phyloP scores from a whole-genome alignment of 2,113 vertebrate genomes.

The Silurus glanis region DNA sequence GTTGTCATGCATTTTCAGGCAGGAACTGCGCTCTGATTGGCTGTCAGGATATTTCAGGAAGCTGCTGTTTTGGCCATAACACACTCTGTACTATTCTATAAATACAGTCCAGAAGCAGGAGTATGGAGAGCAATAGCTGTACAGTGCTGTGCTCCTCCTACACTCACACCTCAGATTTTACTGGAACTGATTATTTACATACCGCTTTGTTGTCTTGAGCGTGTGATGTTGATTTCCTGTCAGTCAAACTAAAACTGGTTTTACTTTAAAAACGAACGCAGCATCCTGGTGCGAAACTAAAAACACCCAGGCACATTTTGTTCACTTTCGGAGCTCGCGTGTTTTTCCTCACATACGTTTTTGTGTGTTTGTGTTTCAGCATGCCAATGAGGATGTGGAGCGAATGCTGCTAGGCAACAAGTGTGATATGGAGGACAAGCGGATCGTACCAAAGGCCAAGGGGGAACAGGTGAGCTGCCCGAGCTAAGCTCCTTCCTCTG shows the following conservation, averaged over 20 bases:
- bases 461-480: slow-evolving; percentile 87
- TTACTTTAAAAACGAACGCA: neutral
- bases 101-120: neutral
- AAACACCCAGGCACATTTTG: neutral
- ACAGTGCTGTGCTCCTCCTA: neutral
- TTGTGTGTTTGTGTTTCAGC: slow-evolving; percentile 71
- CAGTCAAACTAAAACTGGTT: neutral
- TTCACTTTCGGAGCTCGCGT: neutral
- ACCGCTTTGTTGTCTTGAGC: neutral
- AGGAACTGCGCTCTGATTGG: neutral
- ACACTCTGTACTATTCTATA: neutral
- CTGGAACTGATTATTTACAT: neutral
- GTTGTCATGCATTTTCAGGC: neutral
- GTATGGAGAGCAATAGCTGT: neutral
- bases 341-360: neutral
- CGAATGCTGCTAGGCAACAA: slow-evolving; percentile 99
- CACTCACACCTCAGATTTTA: neutral
- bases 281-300: neutral
- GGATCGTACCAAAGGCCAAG: slow-evolving; percentile 95
- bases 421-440: slow-evolving; percentile 99
- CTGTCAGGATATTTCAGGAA: neutral
- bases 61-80: neutral
- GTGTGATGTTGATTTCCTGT: neutral
- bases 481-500: neutral
- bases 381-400: slow-evolving; percentile 99